These are phyloP conservation scores for Synergus laeviventris DNA, from an alignment of 2,888 invertebrate species.

Conservation along the genomic window DNA sequence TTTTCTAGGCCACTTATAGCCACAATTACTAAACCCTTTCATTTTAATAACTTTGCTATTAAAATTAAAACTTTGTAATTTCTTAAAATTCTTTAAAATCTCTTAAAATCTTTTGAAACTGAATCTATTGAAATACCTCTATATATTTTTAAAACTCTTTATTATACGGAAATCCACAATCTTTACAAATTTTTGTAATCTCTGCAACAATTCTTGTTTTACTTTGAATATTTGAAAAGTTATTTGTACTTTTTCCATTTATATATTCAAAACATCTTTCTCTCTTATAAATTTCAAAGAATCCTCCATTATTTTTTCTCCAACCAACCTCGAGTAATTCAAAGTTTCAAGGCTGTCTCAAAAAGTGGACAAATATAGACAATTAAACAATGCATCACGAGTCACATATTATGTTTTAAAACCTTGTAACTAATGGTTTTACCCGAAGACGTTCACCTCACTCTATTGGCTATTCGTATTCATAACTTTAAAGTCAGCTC, in stretches of 20 bases:
- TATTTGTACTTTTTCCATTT: not conserved
- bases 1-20: no score
- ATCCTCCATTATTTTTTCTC: not conserved
- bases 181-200: no score
- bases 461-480: conserved; percentile 1
- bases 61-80: no score
- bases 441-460: conserved; percentile 6
- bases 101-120: no score
- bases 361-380: not conserved
- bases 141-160: no score
- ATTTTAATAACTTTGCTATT: no score
- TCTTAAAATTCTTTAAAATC: no score
- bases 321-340: not conserved
- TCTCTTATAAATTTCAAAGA: not conserved
- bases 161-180: no score
- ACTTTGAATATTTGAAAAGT: no score
- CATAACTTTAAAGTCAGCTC: conserved; percentile 21
- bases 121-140: no score
- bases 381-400: not conserved
- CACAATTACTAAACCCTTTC: no score
- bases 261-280: not conserved
- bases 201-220: no score
- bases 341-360: conserved; percentile 1
- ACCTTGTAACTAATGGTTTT: not conserved
- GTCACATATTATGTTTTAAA: not conserved